phyloP scores from a whole-genome alignment of 2,113 vertebrate genomes.

The Labrus mixtus region DNA sequence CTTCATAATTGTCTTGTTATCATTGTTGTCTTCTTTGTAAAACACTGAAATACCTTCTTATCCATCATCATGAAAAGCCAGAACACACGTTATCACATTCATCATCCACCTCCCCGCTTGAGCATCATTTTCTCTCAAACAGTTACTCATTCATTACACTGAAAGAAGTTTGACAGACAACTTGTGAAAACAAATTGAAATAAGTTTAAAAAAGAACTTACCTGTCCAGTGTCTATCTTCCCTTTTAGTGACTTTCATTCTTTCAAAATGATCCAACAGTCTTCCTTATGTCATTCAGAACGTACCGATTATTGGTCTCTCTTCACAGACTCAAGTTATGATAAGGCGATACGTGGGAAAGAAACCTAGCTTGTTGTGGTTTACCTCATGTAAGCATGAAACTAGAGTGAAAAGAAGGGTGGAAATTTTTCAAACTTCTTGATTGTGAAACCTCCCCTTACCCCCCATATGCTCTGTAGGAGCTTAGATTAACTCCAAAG shows the following conservation, averaged over 20 bases:
- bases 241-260: not conserved
- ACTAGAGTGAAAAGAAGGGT: constrained; percentile 7
- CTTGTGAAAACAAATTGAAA: too few relatives aligned
- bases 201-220: not conserved
- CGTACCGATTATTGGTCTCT: not conserved
- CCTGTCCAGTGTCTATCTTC: not conserved
- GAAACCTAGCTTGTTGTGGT: constrained; percentile 31
- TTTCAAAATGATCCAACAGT: not conserved
- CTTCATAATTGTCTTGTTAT: too few relatives aligned
- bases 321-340: not conserved
- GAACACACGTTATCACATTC: not conserved
- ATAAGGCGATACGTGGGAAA: constrained; percentile 22
- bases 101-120: too few relatives aligned
- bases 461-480: not conserved
- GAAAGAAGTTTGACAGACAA: not conserved
- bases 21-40: not conserved
- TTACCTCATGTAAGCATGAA: constrained; percentile 13
- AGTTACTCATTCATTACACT: constrained; percentile 9
- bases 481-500: too few relatives aligned
- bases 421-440: not conserved
- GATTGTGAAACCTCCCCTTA: too few relatives aligned
- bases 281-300: not conserved
- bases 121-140: not conserved
- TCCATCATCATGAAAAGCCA: too few relatives aligned
- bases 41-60: not conserved